phyloP scores from a whole-genome alignment of 2,113 vertebrate species.

The Fukomys damarensis region DNA sequence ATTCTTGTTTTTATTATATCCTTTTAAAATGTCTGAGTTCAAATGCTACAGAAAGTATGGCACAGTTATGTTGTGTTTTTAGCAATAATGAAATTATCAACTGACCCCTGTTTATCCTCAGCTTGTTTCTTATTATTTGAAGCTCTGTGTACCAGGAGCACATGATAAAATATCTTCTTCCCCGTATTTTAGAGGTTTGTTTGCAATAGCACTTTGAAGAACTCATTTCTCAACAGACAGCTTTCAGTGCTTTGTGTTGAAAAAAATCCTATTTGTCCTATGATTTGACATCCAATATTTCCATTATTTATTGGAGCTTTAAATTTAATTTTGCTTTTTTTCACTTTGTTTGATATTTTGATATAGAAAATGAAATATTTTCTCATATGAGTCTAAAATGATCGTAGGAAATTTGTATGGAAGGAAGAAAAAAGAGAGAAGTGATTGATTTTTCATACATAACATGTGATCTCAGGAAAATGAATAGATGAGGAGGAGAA shows the following conservation, averaged over 20 bases:
- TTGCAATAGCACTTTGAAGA: constrained; percentile 42
- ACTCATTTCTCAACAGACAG: background rate
- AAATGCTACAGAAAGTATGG: background rate
- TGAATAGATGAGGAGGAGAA: background rate
- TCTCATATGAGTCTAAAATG: background rate
- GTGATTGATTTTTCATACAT: background rate
- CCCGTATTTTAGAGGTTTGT: background rate
- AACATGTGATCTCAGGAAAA: background rate
- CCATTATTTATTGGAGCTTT: constrained; percentile 15
- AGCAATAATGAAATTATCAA: background rate
- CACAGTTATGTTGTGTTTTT: background rate
- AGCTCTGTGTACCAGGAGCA: background rate
- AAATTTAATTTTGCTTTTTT: background rate
- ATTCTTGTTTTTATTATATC: constrained; percentile 29
- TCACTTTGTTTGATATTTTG: constrained; percentile 37
- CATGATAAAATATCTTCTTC: background rate
- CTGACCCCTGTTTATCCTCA: background rate
- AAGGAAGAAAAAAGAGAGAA: background rate
- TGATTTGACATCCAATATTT: background rate
- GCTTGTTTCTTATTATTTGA: background rate
- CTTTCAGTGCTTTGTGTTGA: background rate
- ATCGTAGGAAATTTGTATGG: background rate
- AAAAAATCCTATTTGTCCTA: constrained; percentile 22
- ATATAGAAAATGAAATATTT: constrained; percentile 9
- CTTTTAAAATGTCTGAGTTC: background rate